Base-by-base conservation (phyloP, 2,113 vertebrate species). In the Hemicordylus capensis region DNA sequence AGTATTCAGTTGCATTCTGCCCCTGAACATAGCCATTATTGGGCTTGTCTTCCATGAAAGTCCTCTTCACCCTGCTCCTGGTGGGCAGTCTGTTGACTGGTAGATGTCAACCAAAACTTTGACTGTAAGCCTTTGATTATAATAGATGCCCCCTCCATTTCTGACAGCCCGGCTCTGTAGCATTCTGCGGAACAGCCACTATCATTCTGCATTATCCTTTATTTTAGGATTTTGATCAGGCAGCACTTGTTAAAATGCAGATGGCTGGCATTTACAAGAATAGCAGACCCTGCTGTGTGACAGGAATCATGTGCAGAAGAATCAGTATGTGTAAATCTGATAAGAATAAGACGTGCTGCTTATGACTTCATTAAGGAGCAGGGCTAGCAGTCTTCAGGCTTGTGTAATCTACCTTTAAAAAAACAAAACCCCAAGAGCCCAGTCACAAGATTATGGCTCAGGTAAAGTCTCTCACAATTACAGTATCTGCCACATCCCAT, bases 201-300 rank as follows among this genome's bases (percentile, higher is more conserved):
- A 24, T 51, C 63, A 58, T 80, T 80, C 24, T 64, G 80, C 56
- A 85, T 85, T 80, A 39, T 37, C n/a, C 42, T 31, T 73, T 73
- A 61, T 80, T 73, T 80, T 63, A 63, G 73, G 44, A 63, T 51
- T 66, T 78, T 78, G 58, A 72, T 46, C 37, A 72, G 31, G 76
- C 84, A 73, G 2, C 28, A 14, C 56, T 80, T 80, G 91, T 84
- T 93, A 89, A 93, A 92, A 90, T 92, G 87, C 94, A 92, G 91
- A 92, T 94, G 91, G 90, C 90, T 93, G 90, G 89, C 92, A 93
- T 95, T 95, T 88, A 87, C 76, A 89, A 82, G 64, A 92, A 86
- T 90, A 90, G 6, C 66, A 4, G 73, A 82, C 79, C 84, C 17
- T 48, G 12, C 72, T 92, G 83, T 70, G 74, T 93, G 91, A 89